Percentiles rank a stretch among this genome's conserved stretches.
These are phyloP conservation scores for Pseudopipra pipra DNA, from an alignment of 2,113 vertebrate genomes.

Conservation along the genomic window DNA sequence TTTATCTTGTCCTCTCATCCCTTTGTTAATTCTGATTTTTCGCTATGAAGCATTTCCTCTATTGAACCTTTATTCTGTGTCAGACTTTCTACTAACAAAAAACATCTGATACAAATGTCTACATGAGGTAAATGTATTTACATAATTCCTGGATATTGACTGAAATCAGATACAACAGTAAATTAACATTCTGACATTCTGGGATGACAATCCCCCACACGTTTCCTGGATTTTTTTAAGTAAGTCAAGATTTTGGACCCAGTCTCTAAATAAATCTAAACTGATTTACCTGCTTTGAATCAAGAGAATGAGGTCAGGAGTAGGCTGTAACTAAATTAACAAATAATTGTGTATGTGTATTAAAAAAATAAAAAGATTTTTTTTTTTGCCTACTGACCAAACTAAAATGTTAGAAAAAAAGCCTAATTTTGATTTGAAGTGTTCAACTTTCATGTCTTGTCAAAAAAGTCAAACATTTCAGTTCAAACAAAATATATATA, in stretches of 20 bases:
- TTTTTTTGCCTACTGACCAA: background rate
- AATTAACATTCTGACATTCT: background rate
- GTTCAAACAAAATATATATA: background rate
- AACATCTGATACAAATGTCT: background rate
- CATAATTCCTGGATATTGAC: background rate
- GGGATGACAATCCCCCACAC: background rate
- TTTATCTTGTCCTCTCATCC: background rate
- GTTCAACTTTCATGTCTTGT: background rate
- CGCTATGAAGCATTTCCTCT: background rate
- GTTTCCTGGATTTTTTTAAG: background rate
- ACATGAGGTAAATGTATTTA: background rate
- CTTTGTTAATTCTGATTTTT: background rate
- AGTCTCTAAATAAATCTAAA: background rate
- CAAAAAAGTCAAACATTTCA: background rate
- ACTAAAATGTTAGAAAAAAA: background rate
- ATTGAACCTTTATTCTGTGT: background rate
- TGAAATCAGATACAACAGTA: background rate
- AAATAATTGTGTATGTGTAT: background rate
- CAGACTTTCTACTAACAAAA: background rate
- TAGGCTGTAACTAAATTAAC: background rate
- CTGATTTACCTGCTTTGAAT: background rate
- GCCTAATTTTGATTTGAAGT: background rate
- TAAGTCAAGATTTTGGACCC: background rate
- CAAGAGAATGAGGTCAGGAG: background rate
- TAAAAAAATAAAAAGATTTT: background rate